Conservation (phyloP, 2,888 invertebrate genomes). For the Cantharis lateralis region DNA sequence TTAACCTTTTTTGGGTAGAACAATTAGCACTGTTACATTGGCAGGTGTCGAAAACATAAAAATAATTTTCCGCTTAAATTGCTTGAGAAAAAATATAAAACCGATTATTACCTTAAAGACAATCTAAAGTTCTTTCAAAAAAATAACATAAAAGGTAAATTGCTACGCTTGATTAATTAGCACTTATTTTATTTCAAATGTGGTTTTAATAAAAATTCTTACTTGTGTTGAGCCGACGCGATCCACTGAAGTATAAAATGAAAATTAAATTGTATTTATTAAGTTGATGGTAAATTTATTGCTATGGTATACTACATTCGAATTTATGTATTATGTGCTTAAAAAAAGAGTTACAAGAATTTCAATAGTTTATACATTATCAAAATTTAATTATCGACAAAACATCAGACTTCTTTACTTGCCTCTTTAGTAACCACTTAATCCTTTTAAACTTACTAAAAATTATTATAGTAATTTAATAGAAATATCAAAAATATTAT, state of each 20-base stretch:
- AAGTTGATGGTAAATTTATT: neutral
- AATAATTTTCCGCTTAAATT: neutral
- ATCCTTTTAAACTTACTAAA: too few relatives aligned
- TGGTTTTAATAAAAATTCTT: neutral
- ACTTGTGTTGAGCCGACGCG: neutral
- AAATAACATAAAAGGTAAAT: neutral
- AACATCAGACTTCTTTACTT: too few relatives aligned
- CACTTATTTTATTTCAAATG: neutral
- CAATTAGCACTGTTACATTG: neutral
- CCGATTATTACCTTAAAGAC: neutral
- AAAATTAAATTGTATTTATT: neutral
- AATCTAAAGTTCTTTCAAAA: neutral
- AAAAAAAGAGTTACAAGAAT: too few relatives aligned
- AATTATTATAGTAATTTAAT: too few relatives aligned
- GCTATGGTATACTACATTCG: neutral
- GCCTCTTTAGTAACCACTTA: too few relatives aligned
- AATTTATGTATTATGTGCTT: neutral
- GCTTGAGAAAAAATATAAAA: neutral
- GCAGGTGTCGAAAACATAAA: neutral
- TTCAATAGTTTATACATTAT: too few relatives aligned
- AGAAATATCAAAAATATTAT: too few relatives aligned
- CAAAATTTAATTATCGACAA: too few relatives aligned
- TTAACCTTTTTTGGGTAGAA: neutral
- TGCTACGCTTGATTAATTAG: neutral
- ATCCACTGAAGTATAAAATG: neutral